Evolutionary conservation across 2,888 invertebrate species (phyloP), one percentile per base, ranked within the genome.

Genomic region (Metacarcinus magister): DNA sequence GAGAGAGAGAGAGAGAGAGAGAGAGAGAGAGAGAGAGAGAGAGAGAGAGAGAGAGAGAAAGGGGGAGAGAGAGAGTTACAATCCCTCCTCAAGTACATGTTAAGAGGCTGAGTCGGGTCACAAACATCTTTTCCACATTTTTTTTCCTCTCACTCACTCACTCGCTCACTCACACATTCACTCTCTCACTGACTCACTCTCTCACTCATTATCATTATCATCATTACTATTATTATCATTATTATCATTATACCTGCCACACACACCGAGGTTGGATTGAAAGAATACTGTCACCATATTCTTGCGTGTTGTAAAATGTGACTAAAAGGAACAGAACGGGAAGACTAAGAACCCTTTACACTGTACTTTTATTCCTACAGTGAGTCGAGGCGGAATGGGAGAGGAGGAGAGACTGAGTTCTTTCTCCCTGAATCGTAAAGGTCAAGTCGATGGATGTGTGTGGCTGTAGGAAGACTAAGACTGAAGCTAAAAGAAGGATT

Each of bases 1-100:
- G 67, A 67, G 67, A 67, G 67, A 67, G 67, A 67, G 67, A 67
- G 67, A 67, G 82, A 32, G 82, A 32, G 82, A 32, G 82, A 82
- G 82, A 82, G 82, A 82, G 82, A 82, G 82, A 28, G 82, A 82
- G 82, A 82, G 82, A 82, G 82, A 82, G 82, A 82, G 75, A 32
- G 32, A 32, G 32, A 82, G 28, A 82, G 82, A 67, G 82, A 28
- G 82, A 82, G 82, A 67, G 67, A 67, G 67, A 67, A 23, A 67
- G 8, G 23, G 67, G 19, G 67, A 54, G 54, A 54, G 67, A 67
- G 82, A 82, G 32, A 32, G 82, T 32, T 13, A 32, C 82, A 82
- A 82, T 82, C 82, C 82, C 82, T 82, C 82, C 82, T 82, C 32
- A 82, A 82, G 82, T 82, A 82, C 82, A 5, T 28, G 28, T 13